Conservation (phyloP, 1,140 invertebrate species). For the Drepana arcuata region DNA sequence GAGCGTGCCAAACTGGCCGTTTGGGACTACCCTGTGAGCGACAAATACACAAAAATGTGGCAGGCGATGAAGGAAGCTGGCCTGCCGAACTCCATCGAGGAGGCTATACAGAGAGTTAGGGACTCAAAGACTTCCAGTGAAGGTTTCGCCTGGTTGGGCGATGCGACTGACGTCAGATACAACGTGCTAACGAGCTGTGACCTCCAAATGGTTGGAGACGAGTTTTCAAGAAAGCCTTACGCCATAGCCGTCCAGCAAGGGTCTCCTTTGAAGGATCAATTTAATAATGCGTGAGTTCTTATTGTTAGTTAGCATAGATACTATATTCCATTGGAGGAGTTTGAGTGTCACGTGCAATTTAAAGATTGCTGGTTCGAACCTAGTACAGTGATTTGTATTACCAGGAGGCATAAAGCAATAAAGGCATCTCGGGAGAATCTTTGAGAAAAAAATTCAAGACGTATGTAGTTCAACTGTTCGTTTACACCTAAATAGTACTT, state of each 20-base stretch:
- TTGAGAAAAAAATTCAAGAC: no score
- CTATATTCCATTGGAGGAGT: no score
- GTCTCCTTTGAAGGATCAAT: constrained; percentile 92
- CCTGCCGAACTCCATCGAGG: constrained; percentile 82
- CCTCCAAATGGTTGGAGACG: constrained; percentile 91
- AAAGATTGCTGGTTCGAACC: no score
- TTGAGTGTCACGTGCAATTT: no score
- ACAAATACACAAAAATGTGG: constrained; percentile 99
- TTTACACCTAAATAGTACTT: no score
- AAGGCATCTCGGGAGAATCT: no score
- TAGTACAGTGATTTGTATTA: no score
- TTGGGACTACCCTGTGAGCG: constrained; percentile 98
- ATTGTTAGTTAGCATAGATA: neutral
- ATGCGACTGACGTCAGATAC: constrained; percentile 94
- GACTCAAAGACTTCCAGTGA: constrained; percentile 82
- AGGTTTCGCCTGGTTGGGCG: constrained; percentile 95
- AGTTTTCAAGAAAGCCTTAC: constrained; percentile 97
- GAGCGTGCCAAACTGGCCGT: constrained; percentile 95
- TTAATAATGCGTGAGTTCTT: constrained; percentile 87
- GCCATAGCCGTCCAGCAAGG: constrained; percentile 97
- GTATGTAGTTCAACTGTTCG: no score
- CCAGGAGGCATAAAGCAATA: no score
- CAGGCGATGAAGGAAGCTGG: constrained; percentile 94
- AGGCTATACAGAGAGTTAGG: constrained; percentile 85
- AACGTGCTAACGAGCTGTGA: constrained; percentile 89